These are phyloP conservation scores for Nasonia giraulti DNA, from an alignment of 1,140 invertebrate species.

Conservation along the genomic window DNA sequence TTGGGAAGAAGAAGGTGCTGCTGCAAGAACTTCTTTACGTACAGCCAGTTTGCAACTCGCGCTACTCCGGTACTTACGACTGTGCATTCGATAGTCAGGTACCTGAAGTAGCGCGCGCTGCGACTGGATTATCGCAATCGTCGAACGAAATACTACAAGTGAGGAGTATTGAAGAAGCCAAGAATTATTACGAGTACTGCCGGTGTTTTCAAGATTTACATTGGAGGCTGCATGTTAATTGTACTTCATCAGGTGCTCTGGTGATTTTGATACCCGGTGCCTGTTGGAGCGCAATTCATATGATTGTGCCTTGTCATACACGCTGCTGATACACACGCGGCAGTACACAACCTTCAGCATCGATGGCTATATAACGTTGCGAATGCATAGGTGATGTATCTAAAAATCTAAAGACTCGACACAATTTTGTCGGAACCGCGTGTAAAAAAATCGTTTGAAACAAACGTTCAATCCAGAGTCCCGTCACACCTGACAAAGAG, in stretches of 20 bases:
- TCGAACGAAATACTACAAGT: not conserved
- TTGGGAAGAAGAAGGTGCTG: not conserved
- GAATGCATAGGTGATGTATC: too few relatives aligned
- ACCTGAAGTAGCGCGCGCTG: conserved; percentile 98
- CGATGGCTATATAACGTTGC: too few relatives aligned
- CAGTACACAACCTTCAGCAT: too few relatives aligned
- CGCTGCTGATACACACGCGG: too few relatives aligned
- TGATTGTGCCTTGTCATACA: conserved; percentile 70
- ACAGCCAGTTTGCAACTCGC: conserved; percentile 75
- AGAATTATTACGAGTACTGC: too few relatives aligned
- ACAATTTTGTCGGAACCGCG: too few relatives aligned
- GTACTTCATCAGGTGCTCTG: conserved; percentile 99
- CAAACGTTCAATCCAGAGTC: not conserved
- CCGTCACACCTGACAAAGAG: not conserved
- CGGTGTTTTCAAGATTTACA: not conserved
- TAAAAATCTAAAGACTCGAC: too few relatives aligned
- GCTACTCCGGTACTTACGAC: conserved; percentile 85
- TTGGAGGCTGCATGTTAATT: conserved; percentile 88
- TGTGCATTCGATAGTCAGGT: conserved; percentile 88
- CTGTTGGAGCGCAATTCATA: conserved; percentile 94
- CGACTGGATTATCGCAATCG: conserved; percentile 60
- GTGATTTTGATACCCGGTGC: conserved; percentile 90
- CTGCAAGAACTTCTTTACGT: not conserved
- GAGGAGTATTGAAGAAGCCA: too few relatives aligned
- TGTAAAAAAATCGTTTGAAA: not conserved